Conservation (phyloP, 2,888 invertebrate species). For the Catocala sponsa region DNA sequence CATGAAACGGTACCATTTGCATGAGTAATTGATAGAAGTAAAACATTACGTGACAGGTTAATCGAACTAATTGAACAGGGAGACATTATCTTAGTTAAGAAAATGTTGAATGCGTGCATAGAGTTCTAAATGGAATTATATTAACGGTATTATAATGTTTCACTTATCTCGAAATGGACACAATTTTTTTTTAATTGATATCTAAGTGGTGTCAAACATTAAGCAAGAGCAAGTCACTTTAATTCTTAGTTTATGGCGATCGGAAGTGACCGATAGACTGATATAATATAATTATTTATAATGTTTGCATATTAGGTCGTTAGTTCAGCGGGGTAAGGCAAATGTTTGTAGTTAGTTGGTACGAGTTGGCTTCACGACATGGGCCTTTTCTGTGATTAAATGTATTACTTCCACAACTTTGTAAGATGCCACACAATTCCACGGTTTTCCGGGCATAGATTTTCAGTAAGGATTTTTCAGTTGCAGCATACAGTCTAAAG, state of each 20-base stretch:
- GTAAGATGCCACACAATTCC: too few relatives aligned
- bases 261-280: slow-evolving; percentile 11
- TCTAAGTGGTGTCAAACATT: slow-evolving; percentile 18
- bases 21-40: slow-evolving; percentile 79
- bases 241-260: slow-evolving; percentile 27
- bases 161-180: slow-evolving; percentile 37
- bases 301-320: too few relatives aligned
- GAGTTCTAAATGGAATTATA: slow-evolving; percentile 51
- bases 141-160: slow-evolving; percentile 50
- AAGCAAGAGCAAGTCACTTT: slow-evolving; percentile 12
- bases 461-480: too few relatives aligned
- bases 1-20: slow-evolving; percentile 73
- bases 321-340: too few relatives aligned
- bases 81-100: slow-evolving; percentile 61
- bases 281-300: slow-evolving; percentile 6
- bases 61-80: slow-evolving; percentile 73
- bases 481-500: too few relatives aligned
- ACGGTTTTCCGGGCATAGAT: too few relatives aligned
- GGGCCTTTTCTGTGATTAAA: too few relatives aligned
- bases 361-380: too few relatives aligned
- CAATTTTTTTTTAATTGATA: slow-evolving; percentile 31
- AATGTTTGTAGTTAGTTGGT: too few relatives aligned
- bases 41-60: slow-evolving; percentile 73
- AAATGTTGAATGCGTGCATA: slow-evolving; percentile 50
- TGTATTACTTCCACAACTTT: too few relatives aligned